Base-by-base conservation (phyloP, 2,888 invertebrate genomes). In the Lasioglossum lativentre region DNA sequence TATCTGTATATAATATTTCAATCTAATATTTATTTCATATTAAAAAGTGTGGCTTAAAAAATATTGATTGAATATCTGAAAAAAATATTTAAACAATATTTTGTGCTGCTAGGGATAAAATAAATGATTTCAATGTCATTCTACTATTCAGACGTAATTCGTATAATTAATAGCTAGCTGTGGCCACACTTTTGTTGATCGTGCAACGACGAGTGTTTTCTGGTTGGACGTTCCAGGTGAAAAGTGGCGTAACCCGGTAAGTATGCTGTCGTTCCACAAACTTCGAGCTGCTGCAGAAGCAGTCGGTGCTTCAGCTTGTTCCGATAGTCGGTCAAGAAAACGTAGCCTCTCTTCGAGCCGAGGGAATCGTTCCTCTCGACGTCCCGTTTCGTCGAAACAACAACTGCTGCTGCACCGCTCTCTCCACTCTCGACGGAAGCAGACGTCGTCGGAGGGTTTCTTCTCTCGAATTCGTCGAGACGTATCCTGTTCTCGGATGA, bases 201-300 rank as follows among this genome's bases (percentile, higher is more conserved):
- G 47, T 5, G 47, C 47, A 47, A 2, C 19, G 16, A 47, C 47
- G 47, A 47, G 47, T 47, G 47, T 45, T 45, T 45, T 47, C 47
- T 19, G 47, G 47, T 52, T 52, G 52, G 12, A 27, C 59, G 27
- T 59, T 59, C 12, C 59, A 59, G 59, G 27, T 27, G 10, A 30
- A 42, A 56, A 27, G 23, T 30, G 1, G 12, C 19, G 23, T 34
- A 59, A 59, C 27, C 27, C 27, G 59, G n/a, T 59, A 59, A 59
- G 27, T 27, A 27, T 27, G 59, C 59, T 59, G 14, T 27, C 16
- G 59, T 27, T 59, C 59, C 52, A 76, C 80, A 30, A 81, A 91
- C 91, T 82, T 91, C 92, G 63, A 92, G 78, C 45, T 85, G 87
- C 23, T 88, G 90, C 52, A 91, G 83, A 30, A 88, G 82, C 63